These are phyloP conservation scores for Manacus vitellinus DNA, from an alignment of 2,113 vertebrate genomes.

Conservation along the genomic window DNA sequence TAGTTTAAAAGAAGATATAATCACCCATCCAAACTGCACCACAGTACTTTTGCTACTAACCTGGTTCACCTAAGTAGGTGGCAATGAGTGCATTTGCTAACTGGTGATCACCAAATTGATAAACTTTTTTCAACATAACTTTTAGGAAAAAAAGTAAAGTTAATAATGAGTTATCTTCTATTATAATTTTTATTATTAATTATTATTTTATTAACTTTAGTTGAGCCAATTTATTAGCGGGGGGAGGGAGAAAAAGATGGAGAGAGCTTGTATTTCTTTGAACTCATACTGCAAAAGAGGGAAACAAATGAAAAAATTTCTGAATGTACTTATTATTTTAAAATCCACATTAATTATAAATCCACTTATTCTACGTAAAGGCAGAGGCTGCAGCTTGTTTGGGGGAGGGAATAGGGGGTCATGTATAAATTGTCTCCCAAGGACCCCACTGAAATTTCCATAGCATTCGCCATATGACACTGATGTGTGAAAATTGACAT, in stretches of 20 bases:
- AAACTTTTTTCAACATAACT: conserved; percentile 63
- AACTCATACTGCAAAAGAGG: conserved; percentile 9
- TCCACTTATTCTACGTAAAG: conserved; percentile 68
- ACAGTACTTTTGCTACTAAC: conserved; percentile 45
- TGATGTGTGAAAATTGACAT: conserved; percentile 98
- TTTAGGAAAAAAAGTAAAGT: conserved; percentile 56
- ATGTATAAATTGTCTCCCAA: conserved; percentile 80
- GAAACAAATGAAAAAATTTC: conserved; percentile 22
- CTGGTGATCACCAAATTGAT: conserved; percentile 75
- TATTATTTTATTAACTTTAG: conserved; percentile 47
- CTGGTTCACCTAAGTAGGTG: conserved; percentile 60
- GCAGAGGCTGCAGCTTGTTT: conserved; percentile 44
- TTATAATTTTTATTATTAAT: not conserved
- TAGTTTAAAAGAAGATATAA: conserved; percentile 69
- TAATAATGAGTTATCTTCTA: conserved; percentile 66
- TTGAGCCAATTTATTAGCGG: conserved; percentile 38
- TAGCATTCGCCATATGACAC: conserved; percentile 89
- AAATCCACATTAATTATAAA: conserved; percentile 81
- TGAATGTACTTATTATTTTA: conserved; percentile 53
- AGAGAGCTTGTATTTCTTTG: conserved; percentile 24
- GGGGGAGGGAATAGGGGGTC: conserved; percentile 49
- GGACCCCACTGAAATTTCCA: conserved; percentile 83
- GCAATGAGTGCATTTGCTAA: conserved; percentile 54
- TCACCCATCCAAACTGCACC: conserved; percentile 58
- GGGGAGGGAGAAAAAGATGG: not conserved